Conservation (phyloP, 2,888 invertebrate species). For the Brachypalpus laphriformis region DNA sequence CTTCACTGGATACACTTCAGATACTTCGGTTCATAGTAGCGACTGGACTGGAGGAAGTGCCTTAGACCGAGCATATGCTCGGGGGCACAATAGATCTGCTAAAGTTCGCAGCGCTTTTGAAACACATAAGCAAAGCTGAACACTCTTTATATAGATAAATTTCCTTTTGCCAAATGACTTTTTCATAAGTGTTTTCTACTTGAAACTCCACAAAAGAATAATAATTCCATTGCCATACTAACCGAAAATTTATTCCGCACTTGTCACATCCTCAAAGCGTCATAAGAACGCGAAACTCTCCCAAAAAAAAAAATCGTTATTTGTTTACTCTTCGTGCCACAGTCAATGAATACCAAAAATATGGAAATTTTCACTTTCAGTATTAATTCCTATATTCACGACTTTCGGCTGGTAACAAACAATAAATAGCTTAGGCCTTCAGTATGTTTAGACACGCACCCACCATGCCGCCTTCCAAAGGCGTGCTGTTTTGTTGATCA, state of each 20-base stretch:
- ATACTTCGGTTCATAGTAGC: no score
- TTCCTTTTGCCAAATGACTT: no score
- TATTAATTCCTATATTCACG: constrained; percentile 7
- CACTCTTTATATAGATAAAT: no score
- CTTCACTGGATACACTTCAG: no score
- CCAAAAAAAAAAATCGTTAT: neutral
- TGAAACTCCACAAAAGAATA: neutral
- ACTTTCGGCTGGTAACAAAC: neutral
- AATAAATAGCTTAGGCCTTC: neutral
- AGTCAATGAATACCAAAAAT: constrained; percentile 15
- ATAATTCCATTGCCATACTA: neutral
- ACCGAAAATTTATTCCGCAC: neutral
- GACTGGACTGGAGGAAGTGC: no score
- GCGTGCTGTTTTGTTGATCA: neutral
- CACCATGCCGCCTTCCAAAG: neutral
- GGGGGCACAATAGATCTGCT: no score
- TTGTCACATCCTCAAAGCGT: constrained; percentile 4
- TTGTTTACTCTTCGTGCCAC: constrained; percentile 16
- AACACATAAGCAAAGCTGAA: no score
- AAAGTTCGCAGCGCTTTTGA: no score
- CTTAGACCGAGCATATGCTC: no score
- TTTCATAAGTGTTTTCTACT: no score
- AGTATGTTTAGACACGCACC: constrained; percentile 7
- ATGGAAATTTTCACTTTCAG: constrained; percentile 32
- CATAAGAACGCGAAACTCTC: neutral